These are phyloP conservation scores for Adelges cooleyi DNA, from an alignment of 1,140 invertebrate species.

Conservation along the genomic window DNA sequence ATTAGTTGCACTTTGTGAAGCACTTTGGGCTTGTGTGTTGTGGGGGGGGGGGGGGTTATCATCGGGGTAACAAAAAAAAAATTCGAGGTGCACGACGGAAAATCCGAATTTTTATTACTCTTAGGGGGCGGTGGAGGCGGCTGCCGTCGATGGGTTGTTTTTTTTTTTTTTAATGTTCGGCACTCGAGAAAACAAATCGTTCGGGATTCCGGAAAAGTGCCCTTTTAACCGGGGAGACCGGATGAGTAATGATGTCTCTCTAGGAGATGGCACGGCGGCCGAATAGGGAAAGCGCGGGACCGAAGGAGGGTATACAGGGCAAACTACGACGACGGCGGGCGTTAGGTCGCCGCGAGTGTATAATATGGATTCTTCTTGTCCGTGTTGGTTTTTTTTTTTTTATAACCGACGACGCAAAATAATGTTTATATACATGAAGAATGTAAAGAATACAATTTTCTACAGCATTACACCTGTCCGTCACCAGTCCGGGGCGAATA, in stretches of 20 bases:
- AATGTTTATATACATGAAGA: neutral
- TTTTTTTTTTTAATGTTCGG: constrained; percentile 28
- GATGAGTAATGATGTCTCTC: constrained; percentile 26
- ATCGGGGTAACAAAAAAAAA: too few species aligned
- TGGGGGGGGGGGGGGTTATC: too few species aligned
- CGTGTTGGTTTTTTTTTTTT: neutral
- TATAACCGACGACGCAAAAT: constrained; percentile 1
- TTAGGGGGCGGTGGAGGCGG: neutral
- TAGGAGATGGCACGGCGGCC: too few species aligned
- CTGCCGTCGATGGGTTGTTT: neutral
- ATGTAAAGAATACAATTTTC: constrained; percentile 25
- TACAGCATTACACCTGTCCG: constrained; percentile 28
- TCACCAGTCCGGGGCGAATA: neutral
- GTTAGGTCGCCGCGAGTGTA: neutral
- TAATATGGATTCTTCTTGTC: neutral
- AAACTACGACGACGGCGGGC: constrained; percentile 1
- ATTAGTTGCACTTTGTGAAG: constrained; percentile 14
- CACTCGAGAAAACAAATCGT: constrained; percentile 29
- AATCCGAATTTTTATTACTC: constrained; percentile 24
- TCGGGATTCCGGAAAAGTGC: constrained; percentile 27
- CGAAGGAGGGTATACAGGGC: too few species aligned
- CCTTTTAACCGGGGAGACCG: constrained; percentile 25
- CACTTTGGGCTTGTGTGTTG: too few species aligned
- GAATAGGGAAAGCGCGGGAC: too few species aligned
- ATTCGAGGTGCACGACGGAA: neutral